Conservation (phyloP, 2,888 invertebrate genomes). For the Clistopyga incitator region DNA sequence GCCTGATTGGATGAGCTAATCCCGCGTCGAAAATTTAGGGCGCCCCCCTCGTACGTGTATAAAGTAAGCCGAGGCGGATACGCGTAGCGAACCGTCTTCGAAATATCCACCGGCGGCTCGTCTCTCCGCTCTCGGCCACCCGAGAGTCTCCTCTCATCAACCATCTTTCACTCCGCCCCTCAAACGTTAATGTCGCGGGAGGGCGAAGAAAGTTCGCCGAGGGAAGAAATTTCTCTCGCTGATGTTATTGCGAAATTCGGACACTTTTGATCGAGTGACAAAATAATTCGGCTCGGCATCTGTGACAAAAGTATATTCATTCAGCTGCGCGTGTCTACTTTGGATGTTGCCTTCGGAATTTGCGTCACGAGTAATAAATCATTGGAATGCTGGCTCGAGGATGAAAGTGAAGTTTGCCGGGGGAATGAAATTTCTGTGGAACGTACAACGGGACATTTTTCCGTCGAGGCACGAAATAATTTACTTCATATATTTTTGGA, state of each 20-base stretch:
- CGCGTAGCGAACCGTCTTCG: not conserved
- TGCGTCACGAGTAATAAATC: too few species aligned
- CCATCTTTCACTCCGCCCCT: slow-evolving; percentile 35
- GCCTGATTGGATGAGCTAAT: slow-evolving; percentile 82
- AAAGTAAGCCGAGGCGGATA: slow-evolving; percentile 58
- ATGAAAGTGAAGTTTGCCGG: too few species aligned
- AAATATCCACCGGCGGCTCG: slow-evolving; percentile 35
- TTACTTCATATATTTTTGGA: too few species aligned
- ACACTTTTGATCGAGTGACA: slow-evolving; percentile 46
- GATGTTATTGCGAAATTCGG: not conserved
- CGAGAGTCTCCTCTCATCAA: slow-evolving; percentile 57
- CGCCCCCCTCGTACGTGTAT: slow-evolving; percentile 29
- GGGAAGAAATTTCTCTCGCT: slow-evolving; percentile 22
- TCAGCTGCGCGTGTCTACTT: not conserved
- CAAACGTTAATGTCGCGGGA: slow-evolving; percentile 59
- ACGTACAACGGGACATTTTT: too few species aligned
- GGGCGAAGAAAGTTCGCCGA: slow-evolving; percentile 35
- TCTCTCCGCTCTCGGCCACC: slow-evolving; percentile 48
- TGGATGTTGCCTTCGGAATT: too few species aligned
- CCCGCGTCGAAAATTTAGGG: slow-evolving; percentile 79
- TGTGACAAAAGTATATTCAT: slow-evolving; percentile 32
- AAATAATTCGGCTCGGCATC: slow-evolving; percentile 51
- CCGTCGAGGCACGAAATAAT: too few species aligned
- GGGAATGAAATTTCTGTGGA: too few species aligned
- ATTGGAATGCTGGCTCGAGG: too few species aligned